phyloP scores from a whole-genome alignment of 1,140 invertebrate species.

The Trichonephila inaurata region DNA sequence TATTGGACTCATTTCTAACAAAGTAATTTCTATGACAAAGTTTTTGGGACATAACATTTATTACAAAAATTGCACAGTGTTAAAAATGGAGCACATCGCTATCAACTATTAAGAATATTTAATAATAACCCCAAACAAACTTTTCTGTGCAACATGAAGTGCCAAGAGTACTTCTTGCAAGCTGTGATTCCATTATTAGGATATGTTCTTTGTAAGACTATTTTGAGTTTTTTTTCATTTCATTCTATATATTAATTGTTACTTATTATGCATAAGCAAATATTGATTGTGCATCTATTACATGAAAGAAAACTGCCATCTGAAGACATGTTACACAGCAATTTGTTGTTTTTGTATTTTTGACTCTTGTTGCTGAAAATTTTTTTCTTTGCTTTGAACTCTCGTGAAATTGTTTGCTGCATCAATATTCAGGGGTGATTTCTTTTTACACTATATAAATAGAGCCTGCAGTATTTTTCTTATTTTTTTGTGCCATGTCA shows the following conservation, averaged over 20 bases:
- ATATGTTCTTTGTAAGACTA: slow-evolving; percentile 50
- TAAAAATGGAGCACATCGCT: slow-evolving; percentile 60
- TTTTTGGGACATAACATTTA: slow-evolving; percentile 69
- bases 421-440: slow-evolving; percentile 37
- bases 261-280: slow-evolving; percentile 61
- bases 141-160: slow-evolving; percentile 64
- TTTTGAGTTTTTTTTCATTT: slow-evolving; percentile 53
- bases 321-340: slow-evolving; percentile 37
- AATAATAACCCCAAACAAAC: background rate
- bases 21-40: slow-evolving; percentile 73
- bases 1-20: slow-evolving; percentile 74
- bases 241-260: slow-evolving; percentile 50
- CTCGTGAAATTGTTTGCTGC: background rate
- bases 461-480: background rate
- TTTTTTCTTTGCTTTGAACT: slow-evolving; percentile 10
- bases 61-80: slow-evolving; percentile 59
- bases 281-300: slow-evolving; percentile 57
- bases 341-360: background rate
- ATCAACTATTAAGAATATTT: slow-evolving; percentile 59
- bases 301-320: slow-evolving; percentile 55
- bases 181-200: slow-evolving; percentile 72
- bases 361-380: slow-evolving; percentile 14
- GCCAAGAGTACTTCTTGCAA: slow-evolving; percentile 62
- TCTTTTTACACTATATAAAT: background rate
- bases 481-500: slow-evolving; percentile 62